Evolutionary conservation across 2,113 vertebrate species (phyloP).

Genomic region (Myotis brandtii): DNA sequence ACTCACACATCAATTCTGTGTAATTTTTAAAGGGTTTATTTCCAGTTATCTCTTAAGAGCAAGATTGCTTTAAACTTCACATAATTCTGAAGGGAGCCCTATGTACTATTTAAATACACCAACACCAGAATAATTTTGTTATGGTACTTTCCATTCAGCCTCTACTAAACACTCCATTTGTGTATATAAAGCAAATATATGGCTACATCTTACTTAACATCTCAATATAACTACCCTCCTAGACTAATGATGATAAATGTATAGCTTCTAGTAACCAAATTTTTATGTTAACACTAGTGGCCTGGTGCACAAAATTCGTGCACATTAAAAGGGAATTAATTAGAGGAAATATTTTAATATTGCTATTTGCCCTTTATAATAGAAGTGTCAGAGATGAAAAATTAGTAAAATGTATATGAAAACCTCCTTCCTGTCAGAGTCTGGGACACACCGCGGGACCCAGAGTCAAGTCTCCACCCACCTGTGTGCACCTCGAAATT

Average conservation of each 20-base stretch:
- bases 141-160: neutral
- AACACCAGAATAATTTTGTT: constrained; percentile 27
- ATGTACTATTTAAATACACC: neutral
- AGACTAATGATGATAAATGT: neutral
- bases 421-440: no score
- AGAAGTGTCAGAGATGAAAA: no score
- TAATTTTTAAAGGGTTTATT: neutral
- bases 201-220: neutral
- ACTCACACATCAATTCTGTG: constrained; percentile 17
- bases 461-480: no score
- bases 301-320: no score
- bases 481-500: no score
- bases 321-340: no score
- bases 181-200: constrained; percentile 14
- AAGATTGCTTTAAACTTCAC: constrained; percentile 39
- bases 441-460: no score
- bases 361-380: no score
- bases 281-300: constrained; percentile 31
- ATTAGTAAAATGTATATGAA: no score
- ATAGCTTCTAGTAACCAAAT: neutral
- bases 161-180: constrained; percentile 34
- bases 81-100: neutral
- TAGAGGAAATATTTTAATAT: no score
- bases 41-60: neutral
- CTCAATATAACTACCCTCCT: neutral